Conservation (phyloP, 2,113 vertebrate species). For the Podarcis cretensis region DNA sequence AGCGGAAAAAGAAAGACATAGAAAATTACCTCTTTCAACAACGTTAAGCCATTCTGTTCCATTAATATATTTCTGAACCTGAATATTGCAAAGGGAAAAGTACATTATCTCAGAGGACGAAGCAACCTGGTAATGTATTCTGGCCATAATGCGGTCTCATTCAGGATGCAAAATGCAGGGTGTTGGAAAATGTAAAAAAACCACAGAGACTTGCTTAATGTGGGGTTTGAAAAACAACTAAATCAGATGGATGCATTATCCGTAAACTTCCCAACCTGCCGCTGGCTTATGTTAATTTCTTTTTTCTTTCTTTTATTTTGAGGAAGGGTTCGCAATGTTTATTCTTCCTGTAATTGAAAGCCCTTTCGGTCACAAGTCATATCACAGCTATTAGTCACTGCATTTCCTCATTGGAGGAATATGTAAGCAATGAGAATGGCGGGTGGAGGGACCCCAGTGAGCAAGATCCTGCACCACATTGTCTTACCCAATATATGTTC, state of each 20-base stretch:
- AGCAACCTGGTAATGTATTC: conserved; percentile 21
- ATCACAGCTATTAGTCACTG: neutral
- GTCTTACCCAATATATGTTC: too few relatives aligned
- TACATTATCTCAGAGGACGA: conserved; percentile 8
- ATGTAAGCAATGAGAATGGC: neutral
- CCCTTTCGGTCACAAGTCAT: neutral
- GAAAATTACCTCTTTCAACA: conserved; percentile 21
- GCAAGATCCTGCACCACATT: neutral
- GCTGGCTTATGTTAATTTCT: neutral
- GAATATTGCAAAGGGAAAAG: conserved; percentile 12
- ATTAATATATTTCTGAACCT: conserved; percentile 30
- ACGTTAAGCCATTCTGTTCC: conserved; percentile 18
- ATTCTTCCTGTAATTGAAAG: neutral
- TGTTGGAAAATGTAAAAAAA: neutral
- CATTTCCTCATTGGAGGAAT: neutral
- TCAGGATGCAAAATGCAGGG: conserved; percentile 1
- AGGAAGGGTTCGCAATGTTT: neutral
- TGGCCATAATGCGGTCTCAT: conserved; percentile 1
- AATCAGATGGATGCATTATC: conserved; percentile 23
- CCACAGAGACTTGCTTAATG: conserved; percentile 16
- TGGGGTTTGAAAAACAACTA: conserved; percentile 19
- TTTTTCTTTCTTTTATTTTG: neutral
- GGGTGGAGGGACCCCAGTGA: neutral
- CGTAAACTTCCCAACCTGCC: neutral
- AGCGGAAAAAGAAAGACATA: neutral